Evolutionary conservation across 2,113 vertebrate species (phyloP), one percentile per base, ranked within the genome.

Genomic region (Herpetotheres cachinnans): DNA sequence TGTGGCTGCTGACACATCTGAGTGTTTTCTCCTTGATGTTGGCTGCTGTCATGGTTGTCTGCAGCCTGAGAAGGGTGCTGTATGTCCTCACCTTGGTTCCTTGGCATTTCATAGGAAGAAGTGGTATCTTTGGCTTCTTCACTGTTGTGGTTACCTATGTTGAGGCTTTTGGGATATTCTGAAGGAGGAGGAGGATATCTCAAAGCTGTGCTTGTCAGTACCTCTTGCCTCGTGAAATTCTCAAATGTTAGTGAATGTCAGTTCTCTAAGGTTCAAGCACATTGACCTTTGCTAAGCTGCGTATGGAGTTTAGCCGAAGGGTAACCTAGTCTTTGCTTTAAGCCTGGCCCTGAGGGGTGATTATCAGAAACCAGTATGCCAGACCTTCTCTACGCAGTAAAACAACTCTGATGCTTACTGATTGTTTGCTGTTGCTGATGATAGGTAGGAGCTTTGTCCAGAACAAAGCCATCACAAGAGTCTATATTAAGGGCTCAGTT

Each of bases 21-120:
- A 76, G 16, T 0, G 40, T 69, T 81, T 80, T 80, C 12, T 69
- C 40, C 30, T 77, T 83, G 16, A 5, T 63, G 9, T 12, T 71
- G 56, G 24, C 58, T 77, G 9, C 44, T 77, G 10, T 86, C 38
- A 13, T 7, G 2, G 25, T 81, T 95, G 7, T 40, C 59, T 32
- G 26, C 20, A 82, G 26, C 52, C 32, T 83, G 38, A 62, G 3
- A 16, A 62, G 10, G 17, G 11, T 72, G 34, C 71, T 62, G 24
- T 26, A 8, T 46, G 11, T 63, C 44, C 54, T 88, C 5, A 3
- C 32, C 13, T 76, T 83, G 19, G 54, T 86, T 47, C 13, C 13
- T 7, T 55, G 0, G 0, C 38, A 7, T 65, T 90, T 93, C 38
- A 36, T 1, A 2, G 61, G 54, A 52, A 11, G 6, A 76, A 62